Conservation (phyloP, 2,797 vertebrate species). For the Peromyscus eremicus region DNA sequence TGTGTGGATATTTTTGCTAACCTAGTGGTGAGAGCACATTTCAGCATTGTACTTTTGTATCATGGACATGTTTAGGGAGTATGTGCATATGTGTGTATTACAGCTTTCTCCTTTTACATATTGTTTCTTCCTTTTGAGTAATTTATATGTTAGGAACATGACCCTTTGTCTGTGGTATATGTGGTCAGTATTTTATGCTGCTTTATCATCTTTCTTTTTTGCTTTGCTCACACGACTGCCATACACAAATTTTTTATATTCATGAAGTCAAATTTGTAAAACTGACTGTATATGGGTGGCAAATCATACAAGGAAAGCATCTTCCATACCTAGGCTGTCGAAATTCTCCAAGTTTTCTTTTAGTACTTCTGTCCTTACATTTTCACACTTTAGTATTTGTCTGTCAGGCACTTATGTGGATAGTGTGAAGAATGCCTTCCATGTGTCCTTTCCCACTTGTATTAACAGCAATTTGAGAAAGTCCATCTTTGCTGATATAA, state of each 20-base stretch:
- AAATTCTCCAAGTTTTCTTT: not conserved
- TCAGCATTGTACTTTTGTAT: not conserved
- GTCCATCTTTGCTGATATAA: not conserved
- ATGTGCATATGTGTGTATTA: not conserved
- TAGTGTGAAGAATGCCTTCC: not conserved
- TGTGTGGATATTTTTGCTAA: not conserved
- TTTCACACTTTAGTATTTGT: not conserved
- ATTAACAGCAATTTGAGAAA: not conserved
- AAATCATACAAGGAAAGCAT: not conserved
- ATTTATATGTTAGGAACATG: not conserved
- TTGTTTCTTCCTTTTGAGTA: not conserved
- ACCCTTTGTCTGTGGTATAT: not conserved
- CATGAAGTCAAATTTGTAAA: not conserved
- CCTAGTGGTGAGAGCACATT: not conserved
- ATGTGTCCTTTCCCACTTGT: not conserved
- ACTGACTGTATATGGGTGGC: not conserved
- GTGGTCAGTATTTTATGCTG: not conserved
- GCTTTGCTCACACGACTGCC: not conserved
- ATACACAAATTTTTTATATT: slow-evolving; percentile 15
- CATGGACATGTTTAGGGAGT: not conserved
- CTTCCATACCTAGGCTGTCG: not conserved
- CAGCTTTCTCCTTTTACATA: not conserved
- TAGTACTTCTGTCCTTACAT: not conserved
- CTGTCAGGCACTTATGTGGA: not conserved
- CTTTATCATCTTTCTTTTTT: slow-evolving; percentile 15